These are phyloP conservation scores for Oscheius sp. DNA, from an alignment of 2,888 invertebrate genomes.

Conservation along the genomic window DNA sequence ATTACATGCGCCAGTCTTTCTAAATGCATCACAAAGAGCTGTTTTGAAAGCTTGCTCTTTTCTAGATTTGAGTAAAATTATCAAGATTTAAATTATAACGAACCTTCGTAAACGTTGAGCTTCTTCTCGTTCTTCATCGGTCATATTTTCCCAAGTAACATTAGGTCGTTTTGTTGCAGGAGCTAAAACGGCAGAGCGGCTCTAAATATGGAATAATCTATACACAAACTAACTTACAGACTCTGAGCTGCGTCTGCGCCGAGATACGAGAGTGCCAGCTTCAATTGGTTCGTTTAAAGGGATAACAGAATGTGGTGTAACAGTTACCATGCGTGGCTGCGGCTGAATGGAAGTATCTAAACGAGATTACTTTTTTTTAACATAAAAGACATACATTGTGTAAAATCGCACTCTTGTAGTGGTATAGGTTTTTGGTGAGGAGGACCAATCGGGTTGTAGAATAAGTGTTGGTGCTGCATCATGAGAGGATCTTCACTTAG, in stretches of 20 bases:
- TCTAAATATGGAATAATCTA: not conserved
- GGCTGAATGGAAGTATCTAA: not conserved
- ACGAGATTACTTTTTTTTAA: not conserved
- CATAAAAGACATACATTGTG: not conserved
- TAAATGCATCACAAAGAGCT: conserved; percentile 67
- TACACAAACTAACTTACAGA: not conserved
- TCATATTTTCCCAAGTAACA: conserved; percentile 49
- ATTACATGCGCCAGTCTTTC: conserved; percentile 51
- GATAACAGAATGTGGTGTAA: conserved; percentile 21
- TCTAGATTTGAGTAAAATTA: not conserved
- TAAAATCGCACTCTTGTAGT: not conserved
- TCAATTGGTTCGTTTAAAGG: conserved; percentile 27
- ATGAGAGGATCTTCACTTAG: not conserved
- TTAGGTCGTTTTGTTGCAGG: conserved; percentile 9
- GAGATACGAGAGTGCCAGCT: conserved; percentile 10
- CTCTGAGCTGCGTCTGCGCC: conserved; percentile 13
- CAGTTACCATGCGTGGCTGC: conserved; percentile 24
- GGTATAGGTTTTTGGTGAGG: not conserved
- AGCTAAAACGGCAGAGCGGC: conserved; percentile 1
- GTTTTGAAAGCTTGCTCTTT: conserved; percentile 66
- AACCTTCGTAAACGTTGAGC: conserved; percentile 40
- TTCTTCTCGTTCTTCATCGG: conserved; percentile 50
- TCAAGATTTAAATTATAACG: not conserved
- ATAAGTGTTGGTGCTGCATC: not conserved
- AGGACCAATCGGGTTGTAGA: not conserved